Evolutionary conservation across 1,140 invertebrate species (phyloP), one percentile per base, ranked within the genome.

Genomic region (Bicyclus anynana): DNA sequence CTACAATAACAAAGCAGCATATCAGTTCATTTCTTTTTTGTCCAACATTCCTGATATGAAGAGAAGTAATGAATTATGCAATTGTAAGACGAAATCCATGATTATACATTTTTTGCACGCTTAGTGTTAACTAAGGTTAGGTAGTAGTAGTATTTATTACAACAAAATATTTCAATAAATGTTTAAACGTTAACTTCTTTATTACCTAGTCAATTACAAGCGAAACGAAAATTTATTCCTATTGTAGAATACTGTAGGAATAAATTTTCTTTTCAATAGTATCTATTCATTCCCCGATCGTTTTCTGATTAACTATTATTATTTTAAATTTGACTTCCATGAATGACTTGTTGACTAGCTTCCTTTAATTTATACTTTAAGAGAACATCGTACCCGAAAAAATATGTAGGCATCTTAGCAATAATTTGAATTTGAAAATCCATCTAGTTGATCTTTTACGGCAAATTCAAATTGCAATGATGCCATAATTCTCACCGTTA

Each of bases 401-500:
- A 33, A n/a, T n/a, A 33, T 33, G 9, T 33, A 12, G 1, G 10
- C 12, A 10, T 12, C 29, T 12, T 33, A 12, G 9, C 29, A n/a
- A 33, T n/a, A 12, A 33, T 12, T 33, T 33, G 29, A 33, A 33
- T 12, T 12, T 12, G 29, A 7, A n/a, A n/a, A n/a, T n/a, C n/a
- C n/a, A n/a, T n/a, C n/a, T n/a, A n/a, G n/a, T n/a, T n/a, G n/a
- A n/a, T n/a, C n/a, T n/a, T n/a, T n/a, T n/a, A n/a, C n/a, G n/a
- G n/a, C n/a, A n/a, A n/a, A n/a, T 27, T 1, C 5, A 27, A 27
- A 9, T 27, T n/a, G 13, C 16, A 16, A 17, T 5, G 40, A 12
- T n/a, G 20, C 5, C 16, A 44, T 44, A 44, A 44, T 44, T 44
- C 29, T 33, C 16, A 44, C 40, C 40, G 12, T 44, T 20, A 44